These are phyloP conservation scores for Cataglyphis hispanica DNA, from an alignment of 1,140 invertebrate species.

Conservation along the genomic window DNA sequence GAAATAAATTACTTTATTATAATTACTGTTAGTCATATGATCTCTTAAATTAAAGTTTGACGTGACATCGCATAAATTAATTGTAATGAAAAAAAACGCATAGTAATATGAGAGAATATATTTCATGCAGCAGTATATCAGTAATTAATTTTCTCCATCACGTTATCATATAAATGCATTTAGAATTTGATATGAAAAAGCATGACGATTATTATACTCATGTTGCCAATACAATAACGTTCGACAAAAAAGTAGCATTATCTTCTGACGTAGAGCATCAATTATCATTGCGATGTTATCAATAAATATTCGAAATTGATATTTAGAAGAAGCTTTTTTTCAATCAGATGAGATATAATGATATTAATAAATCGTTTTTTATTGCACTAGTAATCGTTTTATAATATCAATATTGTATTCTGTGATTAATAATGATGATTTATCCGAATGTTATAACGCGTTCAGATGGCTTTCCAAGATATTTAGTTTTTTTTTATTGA, in stretches of 20 bases:
- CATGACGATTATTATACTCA: conserved; percentile 7
- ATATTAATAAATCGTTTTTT: conserved; percentile 24
- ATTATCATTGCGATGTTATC: conserved; percentile 18
- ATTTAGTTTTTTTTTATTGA: conserved; percentile 19
- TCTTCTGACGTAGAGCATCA: neutral
- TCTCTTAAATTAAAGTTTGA: neutral
- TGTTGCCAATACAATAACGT: neutral
- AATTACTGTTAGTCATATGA: neutral
- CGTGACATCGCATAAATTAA: neutral
- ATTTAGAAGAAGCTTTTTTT: conserved; percentile 11
- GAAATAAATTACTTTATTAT: neutral
- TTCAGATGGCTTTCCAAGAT: neutral
- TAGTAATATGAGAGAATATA: neutral
- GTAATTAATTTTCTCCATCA: neutral
- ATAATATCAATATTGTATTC: conserved; percentile 23
- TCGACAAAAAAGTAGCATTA: conserved; percentile 22
- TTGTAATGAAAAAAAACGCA: neutral
- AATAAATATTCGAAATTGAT: conserved; percentile 14
- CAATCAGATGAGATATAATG: conserved; percentile 14
- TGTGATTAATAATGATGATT: neutral
- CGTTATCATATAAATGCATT: neutral
- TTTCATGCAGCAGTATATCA: neutral
- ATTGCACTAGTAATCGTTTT: conserved; percentile 30
- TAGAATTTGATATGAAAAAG: neutral
- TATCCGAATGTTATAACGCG: neutral